These are phyloP conservation scores for Heliconius eleuchia DNA, from an alignment of 1,140 invertebrate genomes.

Conservation along the genomic window DNA sequence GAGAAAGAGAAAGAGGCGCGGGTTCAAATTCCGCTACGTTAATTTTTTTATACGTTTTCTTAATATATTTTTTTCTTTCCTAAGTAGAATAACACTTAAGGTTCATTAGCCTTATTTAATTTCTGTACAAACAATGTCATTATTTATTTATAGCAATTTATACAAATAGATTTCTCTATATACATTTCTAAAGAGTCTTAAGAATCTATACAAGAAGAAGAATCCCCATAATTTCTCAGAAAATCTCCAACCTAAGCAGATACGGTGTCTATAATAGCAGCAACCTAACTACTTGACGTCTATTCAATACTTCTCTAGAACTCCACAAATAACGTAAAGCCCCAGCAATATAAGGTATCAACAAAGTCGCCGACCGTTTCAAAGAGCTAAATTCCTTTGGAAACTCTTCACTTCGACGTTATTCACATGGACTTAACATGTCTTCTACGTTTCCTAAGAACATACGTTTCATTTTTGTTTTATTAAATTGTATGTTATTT, in stretches of 20 bases:
- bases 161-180: not conserved
- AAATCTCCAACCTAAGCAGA: not conserved
- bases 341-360: conserved; percentile 21
- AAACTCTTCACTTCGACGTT: conserved; percentile 23
- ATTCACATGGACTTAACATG: conserved; percentile 28
- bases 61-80: too few species aligned
- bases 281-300: conserved; percentile 7
- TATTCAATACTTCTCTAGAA: conserved; percentile 16
- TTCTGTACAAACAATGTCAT: too few species aligned
- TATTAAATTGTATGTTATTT: too few species aligned
- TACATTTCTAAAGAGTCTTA: not conserved
- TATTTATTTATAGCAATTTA: not conserved
- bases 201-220: not conserved
- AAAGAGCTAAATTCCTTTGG: conserved; percentile 23
- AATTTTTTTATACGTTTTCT: too few species aligned
- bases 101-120: too few species aligned
- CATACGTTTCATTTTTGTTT: not conserved
- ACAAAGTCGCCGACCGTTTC: conserved; percentile 23
- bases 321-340: conserved; percentile 21
- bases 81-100: too few species aligned
- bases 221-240: not conserved
- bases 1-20: too few species aligned
- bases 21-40: too few species aligned
- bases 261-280: not conserved
- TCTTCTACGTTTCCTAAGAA: conserved; percentile 14